phyloP scores from a whole-genome alignment of 2,797 vertebrate genomes.

The Enteromius trimaculatus region DNA sequence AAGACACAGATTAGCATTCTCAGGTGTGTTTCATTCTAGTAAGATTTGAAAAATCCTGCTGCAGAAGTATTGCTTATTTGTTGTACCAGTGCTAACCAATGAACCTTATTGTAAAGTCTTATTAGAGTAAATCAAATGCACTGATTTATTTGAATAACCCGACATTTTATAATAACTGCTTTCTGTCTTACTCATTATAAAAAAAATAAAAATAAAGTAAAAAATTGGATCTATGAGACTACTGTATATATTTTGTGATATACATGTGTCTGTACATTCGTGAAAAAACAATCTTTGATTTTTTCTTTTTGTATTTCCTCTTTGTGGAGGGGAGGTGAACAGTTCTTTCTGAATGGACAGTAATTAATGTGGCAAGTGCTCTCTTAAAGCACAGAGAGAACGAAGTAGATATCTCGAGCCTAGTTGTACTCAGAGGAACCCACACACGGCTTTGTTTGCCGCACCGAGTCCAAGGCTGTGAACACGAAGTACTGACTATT shows the following conservation, averaged over 20 bases:
- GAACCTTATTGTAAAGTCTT: too few relatives aligned
- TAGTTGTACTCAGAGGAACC: constrained; percentile 30
- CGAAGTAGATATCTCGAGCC: constrained; percentile 40
- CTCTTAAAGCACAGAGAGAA: constrained; percentile 46
- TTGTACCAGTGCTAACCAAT: too few relatives aligned
- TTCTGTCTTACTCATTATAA: neutral
- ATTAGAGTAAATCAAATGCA: neutral
- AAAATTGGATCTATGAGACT: too few relatives aligned
- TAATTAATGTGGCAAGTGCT: constrained; percentile 54
- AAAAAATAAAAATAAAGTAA: neutral
- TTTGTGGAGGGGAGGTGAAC: neutral
- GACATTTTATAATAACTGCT: neutral
- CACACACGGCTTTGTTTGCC: constrained; percentile 50
- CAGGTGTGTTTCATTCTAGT: too few relatives aligned
- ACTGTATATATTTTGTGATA: neutral
- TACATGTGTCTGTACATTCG: neutral
- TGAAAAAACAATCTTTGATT: neutral
- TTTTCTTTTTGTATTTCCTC: neutral
- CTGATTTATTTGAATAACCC: neutral
- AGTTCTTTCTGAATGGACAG: constrained; percentile 45
- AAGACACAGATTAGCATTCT: too few relatives aligned
- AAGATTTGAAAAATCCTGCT: too few relatives aligned
- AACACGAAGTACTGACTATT: constrained; percentile 40
- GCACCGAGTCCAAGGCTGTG: constrained; percentile 52
- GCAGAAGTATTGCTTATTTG: too few relatives aligned